Evolutionary conservation across 2,888 invertebrate genomes (phyloP).

Genomic region (Catotricha subobsoleta): DNA sequence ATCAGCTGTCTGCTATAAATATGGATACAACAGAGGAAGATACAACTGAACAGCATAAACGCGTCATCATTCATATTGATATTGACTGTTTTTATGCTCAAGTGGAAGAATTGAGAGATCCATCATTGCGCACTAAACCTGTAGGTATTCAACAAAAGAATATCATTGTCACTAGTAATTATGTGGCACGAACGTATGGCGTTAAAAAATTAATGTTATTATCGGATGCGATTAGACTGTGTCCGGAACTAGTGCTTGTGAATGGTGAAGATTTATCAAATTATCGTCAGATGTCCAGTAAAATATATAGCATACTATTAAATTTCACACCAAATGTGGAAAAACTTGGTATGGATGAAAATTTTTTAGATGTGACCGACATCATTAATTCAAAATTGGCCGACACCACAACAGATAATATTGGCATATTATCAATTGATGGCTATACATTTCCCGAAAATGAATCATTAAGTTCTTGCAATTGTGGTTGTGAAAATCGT

Average conservation of each 20-base stretch:
- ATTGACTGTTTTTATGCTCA: constrained; percentile 76
- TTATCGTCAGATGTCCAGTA: constrained; percentile 60
- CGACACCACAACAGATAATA: constrained; percentile 9
- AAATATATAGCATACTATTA: constrained; percentile 52
- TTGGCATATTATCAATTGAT: constrained; percentile 25
- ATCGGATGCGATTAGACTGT: constrained; percentile 51
- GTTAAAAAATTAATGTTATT: constrained; percentile 62
- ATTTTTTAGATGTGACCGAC: constrained; percentile 61
- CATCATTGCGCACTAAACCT: constrained; percentile 44
- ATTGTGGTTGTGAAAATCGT: constrained; percentile 55
- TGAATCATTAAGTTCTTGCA: constrained; percentile 38
- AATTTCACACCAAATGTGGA: constrained; percentile 58
- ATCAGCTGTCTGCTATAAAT: not conserved
- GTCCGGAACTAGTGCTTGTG: constrained; percentile 56
- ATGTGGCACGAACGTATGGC: constrained; percentile 56
- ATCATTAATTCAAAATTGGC: constrained; percentile 38
- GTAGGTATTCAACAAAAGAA: constrained; percentile 72
- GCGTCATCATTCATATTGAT: constrained; percentile 61
- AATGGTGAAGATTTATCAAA: constrained; percentile 69
- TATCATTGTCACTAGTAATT: constrained; percentile 70
- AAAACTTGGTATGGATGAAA: constrained; percentile 70
- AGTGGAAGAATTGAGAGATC: constrained; percentile 61
- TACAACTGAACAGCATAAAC: constrained; percentile 35
- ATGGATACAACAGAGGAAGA: not conserved
- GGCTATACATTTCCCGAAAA: constrained; percentile 38